Percentiles rank a stretch among this genome's conserved stretches.
Conservation (phyloP, 2,113 vertebrate species). For the Semnornis frantzii region DNA sequence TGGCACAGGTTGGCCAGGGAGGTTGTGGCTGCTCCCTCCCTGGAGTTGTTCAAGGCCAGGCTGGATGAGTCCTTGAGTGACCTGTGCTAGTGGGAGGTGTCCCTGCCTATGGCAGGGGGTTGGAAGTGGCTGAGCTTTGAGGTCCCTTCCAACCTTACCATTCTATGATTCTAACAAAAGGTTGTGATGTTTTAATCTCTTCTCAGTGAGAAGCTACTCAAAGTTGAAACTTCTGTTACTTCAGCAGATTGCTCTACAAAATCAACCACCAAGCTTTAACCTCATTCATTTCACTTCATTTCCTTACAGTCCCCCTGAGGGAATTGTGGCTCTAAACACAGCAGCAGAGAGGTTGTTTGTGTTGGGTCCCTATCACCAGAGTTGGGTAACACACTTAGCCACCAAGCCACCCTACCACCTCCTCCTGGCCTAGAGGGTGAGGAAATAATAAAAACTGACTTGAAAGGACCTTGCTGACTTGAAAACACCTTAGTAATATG, state of each 20-base stretch:
- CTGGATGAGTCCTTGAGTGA: no score
- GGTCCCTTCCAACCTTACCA: no score
- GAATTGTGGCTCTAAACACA: background rate
- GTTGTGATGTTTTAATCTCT: background rate
- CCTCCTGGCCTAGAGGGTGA: background rate
- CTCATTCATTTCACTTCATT: background rate
- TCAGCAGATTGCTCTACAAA: background rate
- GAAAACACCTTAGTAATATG: no score
- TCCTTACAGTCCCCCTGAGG: fast-evolving
- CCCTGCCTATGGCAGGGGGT: no score
- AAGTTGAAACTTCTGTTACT: background rate
- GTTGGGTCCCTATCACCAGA: background rate
- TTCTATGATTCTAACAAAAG: no score
- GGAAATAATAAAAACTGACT: background rate
- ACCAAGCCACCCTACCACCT: background rate
- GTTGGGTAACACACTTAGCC: background rate
- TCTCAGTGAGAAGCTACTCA: fast-evolving
- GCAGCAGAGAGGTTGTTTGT: fast-evolving
- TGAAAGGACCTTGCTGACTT: no score
- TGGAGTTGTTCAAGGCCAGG: no score
- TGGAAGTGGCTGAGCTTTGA: no score
- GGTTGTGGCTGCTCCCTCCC: no score
- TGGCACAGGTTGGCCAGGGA: no score
- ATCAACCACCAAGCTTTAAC: background rate
- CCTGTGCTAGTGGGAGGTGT: no score